These are phyloP conservation scores for Drosophila recens DNA, from an alignment of 2,888 invertebrate species.

Conservation along the genomic window DNA sequence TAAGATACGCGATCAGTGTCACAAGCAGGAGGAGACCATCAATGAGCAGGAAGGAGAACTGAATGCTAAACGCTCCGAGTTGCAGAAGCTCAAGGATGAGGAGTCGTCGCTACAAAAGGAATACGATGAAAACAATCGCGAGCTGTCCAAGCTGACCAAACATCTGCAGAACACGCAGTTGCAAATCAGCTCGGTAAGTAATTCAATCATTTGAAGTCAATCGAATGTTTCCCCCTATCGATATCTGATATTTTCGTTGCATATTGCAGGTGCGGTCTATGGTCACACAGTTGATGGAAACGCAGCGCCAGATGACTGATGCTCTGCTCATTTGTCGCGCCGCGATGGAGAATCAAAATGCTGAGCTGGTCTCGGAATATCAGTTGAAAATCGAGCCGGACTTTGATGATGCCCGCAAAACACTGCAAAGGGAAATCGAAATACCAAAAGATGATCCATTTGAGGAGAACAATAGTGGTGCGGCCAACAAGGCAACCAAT, in stretches of 20 bases:
- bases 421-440: conserved; percentile 80
- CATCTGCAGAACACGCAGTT: conserved; percentile 92
- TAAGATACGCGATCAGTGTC: conserved; percentile 93
- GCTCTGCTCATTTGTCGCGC: conserved; percentile 90
- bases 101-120: conserved; percentile 92
- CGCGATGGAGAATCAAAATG: conserved; percentile 89
- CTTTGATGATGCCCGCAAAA: conserved; percentile 86
- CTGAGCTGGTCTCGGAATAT: conserved; percentile 88
- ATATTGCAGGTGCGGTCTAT: conserved; percentile 91
- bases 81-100: conserved; percentile 90
- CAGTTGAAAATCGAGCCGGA: conserved; percentile 89
- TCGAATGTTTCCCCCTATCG: background rate
- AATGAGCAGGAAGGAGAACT: conserved; percentile 94
- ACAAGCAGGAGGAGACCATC: conserved; percentile 93
- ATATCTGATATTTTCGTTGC: background rate
- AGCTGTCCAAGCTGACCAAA: conserved; percentile 89
- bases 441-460: conserved; percentile 82
- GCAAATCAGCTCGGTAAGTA: conserved; percentile 92
- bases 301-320: conserved; percentile 91
- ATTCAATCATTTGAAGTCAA: background rate
- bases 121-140: conserved; percentile 89
- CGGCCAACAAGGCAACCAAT: conserved; percentile 83
- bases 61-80: conserved; percentile 91
- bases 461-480: conserved; percentile 78
- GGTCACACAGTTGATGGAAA: conserved; percentile 94